Evolutionary conservation across 2,888 invertebrate genomes (phyloP), one percentile per base, ranked within the genome.

Genomic region (Plebejus anna): DNA sequence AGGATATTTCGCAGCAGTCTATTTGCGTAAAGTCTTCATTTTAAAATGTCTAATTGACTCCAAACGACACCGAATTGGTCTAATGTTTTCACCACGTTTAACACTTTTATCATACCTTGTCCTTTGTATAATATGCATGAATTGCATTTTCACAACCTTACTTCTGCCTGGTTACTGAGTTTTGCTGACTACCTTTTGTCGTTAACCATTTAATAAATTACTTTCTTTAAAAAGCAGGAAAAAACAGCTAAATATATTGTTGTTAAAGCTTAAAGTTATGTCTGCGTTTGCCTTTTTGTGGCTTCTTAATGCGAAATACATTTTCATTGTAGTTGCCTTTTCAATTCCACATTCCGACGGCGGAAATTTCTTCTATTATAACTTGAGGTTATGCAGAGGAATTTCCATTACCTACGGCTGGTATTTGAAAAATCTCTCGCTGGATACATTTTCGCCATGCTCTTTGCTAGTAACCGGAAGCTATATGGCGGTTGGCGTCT

Each of bases 401-500:
- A 66, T 66, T 66, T 66, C 66, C 66, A 66, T 66, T 66, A 36
- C 66, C 66, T 32, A 36, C 66, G 66, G 2, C 32, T 71, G 71
- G 42, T 71, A 71, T 42, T 71, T 42, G 71, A 71, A 71, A 71
- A 71, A 71, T 71, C 70, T 70, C 38, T 36, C 42, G 71, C 22
- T 42, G 22, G 11, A 71, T 71, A 42, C 42, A 71, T 42, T 71
- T 42, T 71, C 42, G 22, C 71, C 55, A 51, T 61, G 28, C 47
- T 72, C 47, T 13, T 32, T 73, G 47, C 72, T 42, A 72, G 73
- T 73, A 73, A 73, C 73, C 11, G 72, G 72, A 73, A 22, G 32
- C 47, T 4, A 55, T 73, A 73, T 55, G 72, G 72, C 42, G 42
- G 47, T 22, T n/a, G 72, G 72, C 51, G 72, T 73, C 73, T 73